Percentiles rank a stretch among this genome's conserved stretches.
These are phyloP conservation scores for Panulirus ornatus DNA, from an alignment of 1,140 invertebrate species.

Conservation along the genomic window DNA sequence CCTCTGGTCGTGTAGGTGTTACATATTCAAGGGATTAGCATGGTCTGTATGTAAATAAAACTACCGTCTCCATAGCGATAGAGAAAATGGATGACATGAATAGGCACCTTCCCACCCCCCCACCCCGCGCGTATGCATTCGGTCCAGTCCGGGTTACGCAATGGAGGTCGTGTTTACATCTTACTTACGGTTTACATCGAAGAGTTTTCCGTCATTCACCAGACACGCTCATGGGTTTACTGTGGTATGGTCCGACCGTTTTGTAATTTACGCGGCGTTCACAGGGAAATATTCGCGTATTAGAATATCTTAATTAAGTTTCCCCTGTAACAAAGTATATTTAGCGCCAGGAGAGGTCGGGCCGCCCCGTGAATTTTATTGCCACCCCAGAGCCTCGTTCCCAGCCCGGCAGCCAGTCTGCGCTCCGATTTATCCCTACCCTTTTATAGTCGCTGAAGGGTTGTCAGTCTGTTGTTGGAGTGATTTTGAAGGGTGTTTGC, in stretches of 20 bases:
- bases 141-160: background rate
- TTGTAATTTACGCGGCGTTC: background rate
- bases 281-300: background rate
- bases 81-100: slow-evolving; percentile 54
- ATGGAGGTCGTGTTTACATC: background rate
- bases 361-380: slow-evolving; percentile 8
- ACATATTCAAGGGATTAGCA: slow-evolving; percentile 58
- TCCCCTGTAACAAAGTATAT: background rate
- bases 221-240: background rate
- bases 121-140: too few relatives aligned
- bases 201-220: background rate
- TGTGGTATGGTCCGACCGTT: background rate
- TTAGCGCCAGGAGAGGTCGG: background rate
- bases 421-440: background rate
- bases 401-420: background rate
- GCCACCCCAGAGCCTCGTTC: background rate
- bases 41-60: slow-evolving; percentile 56
- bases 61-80: slow-evolving; percentile 46
- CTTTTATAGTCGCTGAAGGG: background rate
- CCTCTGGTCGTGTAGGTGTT: slow-evolving; percentile 22
- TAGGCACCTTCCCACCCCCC: too few relatives aligned
- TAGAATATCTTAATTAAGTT: slow-evolving; percentile 44
- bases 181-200: background rate
- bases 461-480: background rate
- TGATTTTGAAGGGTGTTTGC: background rate